phyloP scores from a whole-genome alignment of 2,113 vertebrate species.

The Podarcis raffonei region DNA sequence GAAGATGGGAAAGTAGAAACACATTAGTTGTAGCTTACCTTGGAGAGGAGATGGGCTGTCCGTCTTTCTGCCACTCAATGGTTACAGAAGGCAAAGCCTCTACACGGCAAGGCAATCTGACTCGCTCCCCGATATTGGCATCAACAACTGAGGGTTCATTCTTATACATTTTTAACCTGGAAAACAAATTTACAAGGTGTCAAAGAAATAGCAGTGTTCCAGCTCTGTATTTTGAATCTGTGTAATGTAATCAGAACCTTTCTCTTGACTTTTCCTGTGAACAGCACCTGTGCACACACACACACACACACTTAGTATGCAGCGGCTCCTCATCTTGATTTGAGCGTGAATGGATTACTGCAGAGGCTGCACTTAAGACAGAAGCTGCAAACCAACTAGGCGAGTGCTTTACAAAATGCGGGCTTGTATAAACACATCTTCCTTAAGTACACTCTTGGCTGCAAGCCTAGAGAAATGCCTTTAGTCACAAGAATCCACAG shows the following conservation, averaged over 20 bases:
- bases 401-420: conserved; percentile 25
- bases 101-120: conserved; percentile 79
- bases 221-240: background rate
- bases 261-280: background rate
- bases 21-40: conserved; percentile 75
- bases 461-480: conserved; percentile 20
- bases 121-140: conserved; percentile 78
- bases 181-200: conserved; percentile 17
- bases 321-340: background rate
- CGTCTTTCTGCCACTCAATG: conserved; percentile 88
- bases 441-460: background rate
- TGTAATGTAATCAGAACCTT: background rate
- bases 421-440: background rate
- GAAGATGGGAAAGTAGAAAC: background rate
- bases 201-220: conserved; percentile 1
- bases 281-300: background rate
- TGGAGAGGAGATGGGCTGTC: conserved; percentile 77
- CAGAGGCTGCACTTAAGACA: background rate
- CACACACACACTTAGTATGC: background rate
- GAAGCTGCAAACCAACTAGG: background rate
- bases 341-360: background rate
- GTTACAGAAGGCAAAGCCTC: conserved; percentile 73
- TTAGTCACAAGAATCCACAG: background rate
- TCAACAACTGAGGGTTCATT: conserved; percentile 78
- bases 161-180: conserved; percentile 84